Evolutionary conservation across 2,888 invertebrate species (phyloP).

Genomic region (Drosophila mimetica): DNA sequence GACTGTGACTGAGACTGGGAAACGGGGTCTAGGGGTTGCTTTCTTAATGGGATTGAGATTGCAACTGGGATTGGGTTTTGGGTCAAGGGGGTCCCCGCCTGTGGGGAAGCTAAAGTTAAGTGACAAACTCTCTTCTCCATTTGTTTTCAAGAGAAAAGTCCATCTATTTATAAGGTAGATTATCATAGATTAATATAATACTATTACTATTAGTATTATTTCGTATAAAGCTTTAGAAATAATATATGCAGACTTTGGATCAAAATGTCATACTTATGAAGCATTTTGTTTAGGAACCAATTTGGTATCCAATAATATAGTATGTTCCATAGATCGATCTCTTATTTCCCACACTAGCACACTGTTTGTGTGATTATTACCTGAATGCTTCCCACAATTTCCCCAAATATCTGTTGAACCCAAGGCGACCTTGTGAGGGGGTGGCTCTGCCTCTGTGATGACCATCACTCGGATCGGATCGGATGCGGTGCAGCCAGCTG

Average conservation of each 20-base stretch:
- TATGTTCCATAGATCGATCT: not conserved
- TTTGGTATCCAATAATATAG: not conserved
- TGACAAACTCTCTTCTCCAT: not conserved
- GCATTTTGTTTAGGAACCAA: no score
- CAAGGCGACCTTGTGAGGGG: conserved; percentile 9
- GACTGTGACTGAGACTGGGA: conserved; percentile 19
- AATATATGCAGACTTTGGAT: no score
- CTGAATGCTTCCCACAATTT: conserved; percentile 14
- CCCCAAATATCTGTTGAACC: not conserved
- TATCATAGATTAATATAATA: no score
- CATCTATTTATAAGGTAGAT: no score
- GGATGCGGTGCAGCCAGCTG: conserved; percentile 28
- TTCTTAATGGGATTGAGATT: not conserved
- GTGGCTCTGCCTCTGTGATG: conserved; percentile 11
- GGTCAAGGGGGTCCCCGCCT: not conserved
- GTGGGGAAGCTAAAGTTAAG: not conserved
- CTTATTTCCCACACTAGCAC: conserved; percentile 1
- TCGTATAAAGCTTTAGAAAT: no score
- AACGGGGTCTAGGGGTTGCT: not conserved
- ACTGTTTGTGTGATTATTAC: not conserved
- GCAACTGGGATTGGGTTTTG: not conserved
- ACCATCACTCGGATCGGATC: conserved; percentile 1
- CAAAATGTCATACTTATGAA: no score
- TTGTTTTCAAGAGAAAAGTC: not conserved
- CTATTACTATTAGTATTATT: no score